Conservation (phyloP, 1,140 invertebrate species). For the Yoshiicerus persimilis region DNA sequence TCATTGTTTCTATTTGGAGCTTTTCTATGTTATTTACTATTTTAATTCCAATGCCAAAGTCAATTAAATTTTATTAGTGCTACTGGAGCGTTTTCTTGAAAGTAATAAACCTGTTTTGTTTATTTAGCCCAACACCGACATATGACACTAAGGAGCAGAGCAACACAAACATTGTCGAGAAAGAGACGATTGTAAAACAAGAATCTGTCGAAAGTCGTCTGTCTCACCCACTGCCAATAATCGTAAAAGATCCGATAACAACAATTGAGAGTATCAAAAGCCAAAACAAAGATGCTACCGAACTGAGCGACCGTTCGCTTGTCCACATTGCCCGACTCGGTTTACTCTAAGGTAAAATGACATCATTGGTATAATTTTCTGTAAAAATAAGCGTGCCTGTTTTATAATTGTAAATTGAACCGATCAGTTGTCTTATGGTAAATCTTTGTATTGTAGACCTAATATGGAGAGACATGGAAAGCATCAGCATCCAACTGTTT, state of each 20-base stretch:
- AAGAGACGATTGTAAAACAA: no score
- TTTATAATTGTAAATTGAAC: neutral
- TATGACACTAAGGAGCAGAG: no score
- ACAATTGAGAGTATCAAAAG: no score
- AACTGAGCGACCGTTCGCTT: constrained; percentile 86
- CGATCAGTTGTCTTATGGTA: neutral
- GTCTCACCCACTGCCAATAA: constrained; percentile 28
- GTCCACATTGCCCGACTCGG: constrained; percentile 81
- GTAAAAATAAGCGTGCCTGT: neutral
- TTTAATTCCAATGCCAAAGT: no score
- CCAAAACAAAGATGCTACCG: no score
- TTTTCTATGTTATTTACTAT: no score
- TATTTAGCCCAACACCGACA: no score
- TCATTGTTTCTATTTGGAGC: no score
- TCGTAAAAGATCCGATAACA: constrained; percentile 3
- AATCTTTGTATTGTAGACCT: no score
- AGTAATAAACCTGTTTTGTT: neutral
- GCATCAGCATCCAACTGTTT: constrained; percentile 86
- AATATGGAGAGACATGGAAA: constrained; percentile 94
- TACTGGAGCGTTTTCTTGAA: neutral
- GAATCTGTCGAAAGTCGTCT: constrained; percentile 28
- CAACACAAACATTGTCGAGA: no score
- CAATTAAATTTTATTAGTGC: no score
- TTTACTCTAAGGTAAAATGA: constrained; percentile 80
- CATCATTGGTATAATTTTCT: neutral